phyloP scores from a whole-genome alignment of 2,113 vertebrate genomes.

The Catharus bicknelli region DNA sequence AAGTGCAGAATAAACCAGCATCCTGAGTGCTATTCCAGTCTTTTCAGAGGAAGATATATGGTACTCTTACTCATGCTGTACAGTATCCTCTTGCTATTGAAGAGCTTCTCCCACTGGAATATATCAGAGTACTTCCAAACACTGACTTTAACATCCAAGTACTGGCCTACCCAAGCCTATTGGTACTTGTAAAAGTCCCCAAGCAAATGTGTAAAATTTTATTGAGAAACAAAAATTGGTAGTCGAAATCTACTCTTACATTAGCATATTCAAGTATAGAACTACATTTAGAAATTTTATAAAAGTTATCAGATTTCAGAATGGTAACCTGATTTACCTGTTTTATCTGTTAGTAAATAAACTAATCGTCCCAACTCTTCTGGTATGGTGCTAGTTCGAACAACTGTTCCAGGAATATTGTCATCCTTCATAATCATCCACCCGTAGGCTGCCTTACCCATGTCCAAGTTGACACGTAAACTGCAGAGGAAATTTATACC shows the following conservation, averaged over 20 bases:
- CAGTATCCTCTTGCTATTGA: not conserved
- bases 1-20: not conserved
- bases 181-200: not conserved
- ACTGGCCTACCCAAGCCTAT: not conserved
- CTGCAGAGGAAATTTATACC: constrained; percentile 71
- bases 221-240: not conserved
- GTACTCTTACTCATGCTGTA: not conserved
- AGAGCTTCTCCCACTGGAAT: not conserved
- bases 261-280: not conserved
- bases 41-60: not conserved
- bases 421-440: constrained; percentile 99
- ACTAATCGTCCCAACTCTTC: constrained; percentile 95
- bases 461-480: constrained; percentile 96
- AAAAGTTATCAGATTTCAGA: not conserved
- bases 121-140: not conserved
- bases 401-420: constrained; percentile 94
- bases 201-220: not conserved
- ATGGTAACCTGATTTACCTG: constrained; percentile 77
- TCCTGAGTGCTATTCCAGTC: not conserved
- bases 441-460: constrained; percentile 96
- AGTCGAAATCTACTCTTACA: not conserved
- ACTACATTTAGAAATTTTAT: not conserved
- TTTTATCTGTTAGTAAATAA: constrained; percentile 96
- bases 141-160: not conserved
- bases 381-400: constrained; percentile 97